Evolutionary conservation across 1,140 invertebrate species (phyloP), one percentile per base, ranked within the genome.

Genomic region (Drosophila malerkotliana): DNA sequence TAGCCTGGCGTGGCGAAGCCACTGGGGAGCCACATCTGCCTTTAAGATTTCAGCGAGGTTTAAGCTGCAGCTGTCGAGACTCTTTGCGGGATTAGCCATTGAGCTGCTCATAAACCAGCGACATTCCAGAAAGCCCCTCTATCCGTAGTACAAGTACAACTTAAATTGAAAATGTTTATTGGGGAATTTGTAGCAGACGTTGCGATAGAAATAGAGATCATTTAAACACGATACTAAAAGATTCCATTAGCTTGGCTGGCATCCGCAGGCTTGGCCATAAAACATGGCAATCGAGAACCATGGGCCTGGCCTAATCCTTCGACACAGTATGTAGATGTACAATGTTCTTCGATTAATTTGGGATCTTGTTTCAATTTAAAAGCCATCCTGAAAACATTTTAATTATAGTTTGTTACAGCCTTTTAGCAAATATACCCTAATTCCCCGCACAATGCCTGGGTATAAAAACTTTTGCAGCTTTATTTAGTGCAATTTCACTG

Each of bases 1-100:
- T 45, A 41, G 32, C 28, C 24, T 37, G 12, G 32, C 26, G 4
- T 12, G 34, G 34, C 34, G 39, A 48, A 64, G 53, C 48, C 56
- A 15, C 37, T 53, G 52, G 55, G 61, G 45, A 62, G 45, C 63
- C 18, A 58, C 68, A 45, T 45, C 52, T 66, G 57, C 53, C 73
- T 85, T 85, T 81, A 85, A 85, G 77, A 85, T 78, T 85, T 81
- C 44, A 48, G 37, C 67, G 37, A 55, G 60, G 68, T 80, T 81
- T 77, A 67, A 69, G 63, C 81, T 73, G 59, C 74, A 74, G 60
- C 76, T 81, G 73, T 21, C 44, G 63, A 55, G 54, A 78, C 61
- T 80, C 49, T 73, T 77, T 24, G 41, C 53, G 80, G 81, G 81
- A 85, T 84, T 85, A 79, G 59, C 48, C 64, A 63, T 60, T 85